Percentiles rank a stretch among this genome's conserved stretches.
Conservation (phyloP, 2,797 vertebrate species). For the Peromyscus melanophrys region DNA sequence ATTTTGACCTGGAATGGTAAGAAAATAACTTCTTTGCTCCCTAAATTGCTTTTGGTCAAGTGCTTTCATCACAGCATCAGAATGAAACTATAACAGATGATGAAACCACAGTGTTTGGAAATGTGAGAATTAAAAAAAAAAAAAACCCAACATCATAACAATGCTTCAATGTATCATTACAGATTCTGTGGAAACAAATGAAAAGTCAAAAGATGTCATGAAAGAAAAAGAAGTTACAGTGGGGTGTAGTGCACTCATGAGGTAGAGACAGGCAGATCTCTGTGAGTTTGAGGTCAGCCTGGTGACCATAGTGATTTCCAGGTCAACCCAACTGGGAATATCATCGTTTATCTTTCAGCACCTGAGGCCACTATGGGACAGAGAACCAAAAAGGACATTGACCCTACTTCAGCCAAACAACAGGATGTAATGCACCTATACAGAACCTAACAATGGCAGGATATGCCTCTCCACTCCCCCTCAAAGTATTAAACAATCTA, state of each 20-base stretch:
- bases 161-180: background rate
- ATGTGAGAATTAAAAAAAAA: background rate
- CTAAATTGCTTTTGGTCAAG: background rate
- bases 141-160: background rate
- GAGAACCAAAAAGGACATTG: background rate
- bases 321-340: background rate
- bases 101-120: background rate
- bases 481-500: background rate
- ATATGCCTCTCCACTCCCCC: accelerated
- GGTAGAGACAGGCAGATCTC: background rate
- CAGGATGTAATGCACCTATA: background rate
- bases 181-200: constrained; percentile 21
- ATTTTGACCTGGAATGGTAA: background rate
- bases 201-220: background rate
- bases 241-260: background rate
- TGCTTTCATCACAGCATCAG: background rate
- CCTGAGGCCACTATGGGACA: background rate
- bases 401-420: background rate
- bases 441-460: background rate
- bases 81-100: background rate
- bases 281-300: background rate
- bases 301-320: background rate
- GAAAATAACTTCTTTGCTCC: background rate
- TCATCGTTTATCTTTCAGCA: background rate
- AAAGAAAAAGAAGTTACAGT: background rate